These are phyloP conservation scores for Diadumene lineata DNA, from an alignment of 92 coral and sea anemone genomes.

Conservation along the genomic window DNA sequence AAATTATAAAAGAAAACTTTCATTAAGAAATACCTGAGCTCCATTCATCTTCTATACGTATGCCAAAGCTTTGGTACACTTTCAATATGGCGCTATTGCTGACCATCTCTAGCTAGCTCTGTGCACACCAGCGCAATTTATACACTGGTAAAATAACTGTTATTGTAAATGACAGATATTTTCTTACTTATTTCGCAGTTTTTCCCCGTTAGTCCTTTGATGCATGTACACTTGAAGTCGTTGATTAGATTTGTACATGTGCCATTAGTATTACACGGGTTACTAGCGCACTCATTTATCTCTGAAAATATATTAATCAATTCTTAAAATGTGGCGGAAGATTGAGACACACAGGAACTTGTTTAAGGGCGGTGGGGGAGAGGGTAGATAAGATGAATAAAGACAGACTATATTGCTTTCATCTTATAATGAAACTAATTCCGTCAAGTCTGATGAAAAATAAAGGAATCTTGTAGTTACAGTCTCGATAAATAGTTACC, in stretches of 20 bases:
- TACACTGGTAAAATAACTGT: too few relatives aligned
- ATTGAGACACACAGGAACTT: too few relatives aligned
- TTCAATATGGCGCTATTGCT: background rate
- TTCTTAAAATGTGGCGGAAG: background rate
- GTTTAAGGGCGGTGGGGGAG: too few relatives aligned
- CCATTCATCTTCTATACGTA: background rate
- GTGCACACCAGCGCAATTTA: too few relatives aligned
- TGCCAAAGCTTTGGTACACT: background rate
- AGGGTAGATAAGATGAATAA: too few relatives aligned
- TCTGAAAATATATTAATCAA: background rate
- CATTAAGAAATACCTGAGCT: background rate
- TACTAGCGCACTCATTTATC: conserved; percentile 4
- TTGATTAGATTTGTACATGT: background rate
- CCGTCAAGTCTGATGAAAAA: background rate
- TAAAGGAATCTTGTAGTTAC: background rate
- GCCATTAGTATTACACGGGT: background rate
- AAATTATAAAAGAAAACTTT: background rate
- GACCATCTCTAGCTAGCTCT: too few relatives aligned
- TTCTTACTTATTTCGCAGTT: conserved; percentile 13
- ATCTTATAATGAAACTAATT: background rate
- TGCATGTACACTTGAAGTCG: background rate
- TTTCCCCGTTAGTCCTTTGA: conserved; percentile 1
- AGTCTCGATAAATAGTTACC: background rate
- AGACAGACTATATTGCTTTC: background rate
- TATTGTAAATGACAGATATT: too few relatives aligned